Base-by-base conservation (phyloP, 2,888 invertebrate species). In the Caenorhabditis sp. region DNA sequence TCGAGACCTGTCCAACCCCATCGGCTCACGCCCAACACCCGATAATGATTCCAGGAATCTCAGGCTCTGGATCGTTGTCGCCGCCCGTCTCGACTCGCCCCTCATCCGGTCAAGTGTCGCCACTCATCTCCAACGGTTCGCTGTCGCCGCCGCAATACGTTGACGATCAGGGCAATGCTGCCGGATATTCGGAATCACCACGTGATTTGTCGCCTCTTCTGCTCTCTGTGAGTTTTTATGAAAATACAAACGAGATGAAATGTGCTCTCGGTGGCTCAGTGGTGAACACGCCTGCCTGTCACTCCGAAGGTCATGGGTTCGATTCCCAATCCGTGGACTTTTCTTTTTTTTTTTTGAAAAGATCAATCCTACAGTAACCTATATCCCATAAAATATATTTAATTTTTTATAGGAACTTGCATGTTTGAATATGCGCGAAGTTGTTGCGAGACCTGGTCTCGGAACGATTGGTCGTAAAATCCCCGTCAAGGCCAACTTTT, bases 401-500 rank as follows among this genome's bases (percentile, higher is more conserved):
- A n/a, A n/a, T n/a, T n/a, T n/a, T n/a, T n/a, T n/a, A n/a, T n/a
- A n/a, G n/a, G n/a, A 83, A 61, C 68, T 83, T 23, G 82, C 83
- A 20, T 77, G 80, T 61, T 70, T 83, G 76, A 81, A 82, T 58
- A 77, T 83, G 65, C 65, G 80, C 20, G 80, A 80, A 57, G 68
- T 83, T 12, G 81, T 77, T 10, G 73, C 80, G 8, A 73, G 84
- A 56, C 84, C 83, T 7, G 80, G 76, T 63, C 54, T 83, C 52
- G 84, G 84, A 25, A 69, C 69, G 3, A 59, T 77, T 43, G 84
- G 84, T 10, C 80, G 82, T 23, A 69, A 69, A 52, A 81, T 84
- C 64, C 77, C 78, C 26, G 67, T 84, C 59, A 70, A 80, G 58
- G 68, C 84, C 43, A 86, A 86, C 69, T 84, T 83, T 75, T 86